Base-by-base conservation (phyloP, 2,888 invertebrate genomes). In the Thecocarcelia acutangulata region DNA sequence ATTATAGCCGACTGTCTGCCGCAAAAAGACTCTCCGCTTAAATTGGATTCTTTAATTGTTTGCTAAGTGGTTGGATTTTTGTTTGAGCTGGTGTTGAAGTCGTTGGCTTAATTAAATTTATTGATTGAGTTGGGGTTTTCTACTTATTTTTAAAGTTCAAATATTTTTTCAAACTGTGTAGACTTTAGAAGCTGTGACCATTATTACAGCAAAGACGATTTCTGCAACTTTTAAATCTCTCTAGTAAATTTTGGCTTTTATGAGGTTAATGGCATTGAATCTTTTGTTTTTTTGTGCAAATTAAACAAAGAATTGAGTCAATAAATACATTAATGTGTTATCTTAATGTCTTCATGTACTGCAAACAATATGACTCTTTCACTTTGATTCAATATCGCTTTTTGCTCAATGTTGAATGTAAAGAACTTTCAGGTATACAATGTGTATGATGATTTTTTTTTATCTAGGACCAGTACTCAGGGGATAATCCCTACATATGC, bases 41-140 rank as follows among this genome's bases (percentile, higher is more conserved):
- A 48, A 19, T 19, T 42, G 24, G 42, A 72, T 28, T 61, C 54
- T 56, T 61, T 21, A 73, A 37, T 50, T 70, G 48, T 40, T 58
- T 33, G 37, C 37, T 48, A 19, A 59, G 13, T 50, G 24, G 33
- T 21, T 46, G 33, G 24, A 24, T 24, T 24, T 46, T 58, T 48
- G 46, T n/a, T 48, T 5, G 46, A 69, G 17, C 56, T 46, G 44
- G 13, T 52, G 33, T 1, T 21, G 19, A 33, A 13, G 17, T 17
- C 42, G 50, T 21, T 52, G 21, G 8, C 17, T 42, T 13, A 15
- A 48, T 42, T 52, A 52, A 52, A 61, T 52, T 24, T 2, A 5
- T 3, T 24, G 24, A 24, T 24, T 24, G 24, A 5, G 3, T 24
- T 24, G 24, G 24, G 24, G 2, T 24, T 24, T n/a, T 63, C 17